These are phyloP conservation scores for Acleris sparsana DNA, from an alignment of 2,888 invertebrate genomes.

Conservation along the genomic window DNA sequence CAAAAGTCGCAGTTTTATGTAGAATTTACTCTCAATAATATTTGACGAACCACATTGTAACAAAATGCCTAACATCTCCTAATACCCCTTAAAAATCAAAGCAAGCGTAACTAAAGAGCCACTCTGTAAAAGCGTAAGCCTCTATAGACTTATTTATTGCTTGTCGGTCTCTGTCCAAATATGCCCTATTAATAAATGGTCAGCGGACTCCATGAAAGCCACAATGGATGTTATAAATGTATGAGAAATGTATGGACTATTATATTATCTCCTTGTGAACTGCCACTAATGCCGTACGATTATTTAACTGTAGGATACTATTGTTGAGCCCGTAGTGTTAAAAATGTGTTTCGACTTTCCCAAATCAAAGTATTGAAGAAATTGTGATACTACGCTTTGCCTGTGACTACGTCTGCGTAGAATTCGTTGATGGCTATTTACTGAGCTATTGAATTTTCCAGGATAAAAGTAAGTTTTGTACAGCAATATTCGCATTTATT, in stretches of 20 bases:
- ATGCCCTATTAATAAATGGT: slow-evolving; percentile 77
- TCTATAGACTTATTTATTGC: slow-evolving; percentile 67
- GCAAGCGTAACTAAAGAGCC: slow-evolving; percentile 45
- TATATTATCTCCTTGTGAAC: slow-evolving; percentile 48
- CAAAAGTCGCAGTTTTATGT: no score
- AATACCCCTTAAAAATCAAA: slow-evolving; percentile 39
- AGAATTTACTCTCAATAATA: no score
- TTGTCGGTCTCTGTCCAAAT: slow-evolving; percentile 72
- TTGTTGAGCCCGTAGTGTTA: slow-evolving; percentile 8
- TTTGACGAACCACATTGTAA: neutral
- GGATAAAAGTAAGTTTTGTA: no score
- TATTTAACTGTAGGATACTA: slow-evolving; percentile 14
- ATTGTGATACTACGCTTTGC: no score
- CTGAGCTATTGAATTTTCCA: no score
- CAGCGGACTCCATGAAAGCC: slow-evolving; percentile 49
- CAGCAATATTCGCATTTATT: no score
- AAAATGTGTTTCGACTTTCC: neutral
- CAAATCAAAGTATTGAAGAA: no score
- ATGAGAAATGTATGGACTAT: slow-evolving; percentile 57
- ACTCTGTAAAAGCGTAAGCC: slow-evolving; percentile 38
- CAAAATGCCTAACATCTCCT: slow-evolving; percentile 26
- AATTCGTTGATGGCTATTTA: no score
- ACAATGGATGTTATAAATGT: slow-evolving; percentile 67
- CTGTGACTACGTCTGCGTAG: no score
- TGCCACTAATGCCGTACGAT: slow-evolving; percentile 25